These are phyloP conservation scores for Paramormyrops kingsleyae DNA, from an alignment of 2,113 vertebrate genomes.

Conservation along the genomic window DNA sequence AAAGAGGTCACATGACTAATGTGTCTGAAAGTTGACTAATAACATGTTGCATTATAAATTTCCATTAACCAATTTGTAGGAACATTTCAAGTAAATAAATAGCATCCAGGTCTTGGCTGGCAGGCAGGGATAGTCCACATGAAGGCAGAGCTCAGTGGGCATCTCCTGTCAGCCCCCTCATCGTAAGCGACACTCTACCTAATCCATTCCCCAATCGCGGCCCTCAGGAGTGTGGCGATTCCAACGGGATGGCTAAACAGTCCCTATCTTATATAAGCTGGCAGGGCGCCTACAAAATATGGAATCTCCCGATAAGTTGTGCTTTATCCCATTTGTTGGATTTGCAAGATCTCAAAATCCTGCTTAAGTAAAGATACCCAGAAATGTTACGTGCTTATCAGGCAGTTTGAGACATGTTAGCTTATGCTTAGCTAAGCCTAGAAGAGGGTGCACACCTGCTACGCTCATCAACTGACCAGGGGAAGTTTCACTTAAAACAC, in stretches of 20 bases:
- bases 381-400: not conserved
- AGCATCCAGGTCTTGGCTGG: not conserved
- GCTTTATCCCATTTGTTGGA: not conserved
- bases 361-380: not conserved
- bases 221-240: not conserved
- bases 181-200: not conserved
- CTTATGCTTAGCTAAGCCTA: not conserved
- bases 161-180: not conserved
- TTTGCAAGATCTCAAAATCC: not conserved
- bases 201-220: not conserved
- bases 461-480: not conserved
- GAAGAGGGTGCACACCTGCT: not conserved
- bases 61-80: not conserved
- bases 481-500: not conserved
- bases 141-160: conserved; percentile 30
- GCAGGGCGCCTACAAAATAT: not conserved
- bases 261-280: not conserved
- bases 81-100: not conserved
- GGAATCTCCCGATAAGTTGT: not conserved
- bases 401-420: not conserved
- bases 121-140: conserved; percentile 35
- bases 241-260: not conserved
- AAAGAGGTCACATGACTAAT: not conserved
- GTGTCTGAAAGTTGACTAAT: not conserved
- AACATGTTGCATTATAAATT: not conserved